A percentile compares a stretch with the other conserved stretches of the same genome.
Evolutionary conservation across 2,113 vertebrate species (phyloP).

Genomic region (Seriola quinqueradiata): DNA sequence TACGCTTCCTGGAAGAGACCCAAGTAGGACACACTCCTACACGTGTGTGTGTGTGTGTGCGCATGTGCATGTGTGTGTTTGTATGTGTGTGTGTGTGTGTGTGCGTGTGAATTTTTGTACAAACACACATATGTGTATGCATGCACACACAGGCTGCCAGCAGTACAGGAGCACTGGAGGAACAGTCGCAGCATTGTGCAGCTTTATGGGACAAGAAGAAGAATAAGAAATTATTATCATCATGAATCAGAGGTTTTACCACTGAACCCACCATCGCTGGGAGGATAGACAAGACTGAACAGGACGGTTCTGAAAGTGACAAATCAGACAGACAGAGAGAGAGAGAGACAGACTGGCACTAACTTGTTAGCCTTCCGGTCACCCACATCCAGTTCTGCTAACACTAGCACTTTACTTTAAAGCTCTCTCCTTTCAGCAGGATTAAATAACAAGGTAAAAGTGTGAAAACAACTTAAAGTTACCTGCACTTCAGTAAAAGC

Average conservation of each 20-base stretch:
- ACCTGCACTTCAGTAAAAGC: constrained; percentile 79
- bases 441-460: constrained; percentile 81
- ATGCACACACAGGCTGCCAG: constrained; percentile 34
- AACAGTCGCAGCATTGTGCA: neutral
- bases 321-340: constrained; percentile 35
- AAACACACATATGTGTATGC: constrained; percentile 17
- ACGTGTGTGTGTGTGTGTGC: neutral
- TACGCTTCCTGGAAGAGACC: constrained; percentile 37
- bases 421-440: constrained; percentile 77
- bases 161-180: constrained; percentile 22
- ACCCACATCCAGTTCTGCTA: constrained; percentile 80
- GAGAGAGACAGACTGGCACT: constrained; percentile 53
- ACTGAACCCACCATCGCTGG: constrained; percentile 44
- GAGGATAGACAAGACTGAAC: constrained; percentile 44
- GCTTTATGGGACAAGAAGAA: constrained; percentile 16
- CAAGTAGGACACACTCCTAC: constrained; percentile 25
- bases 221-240: constrained; percentile 45
- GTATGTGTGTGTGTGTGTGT: no score
- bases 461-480: constrained; percentile 81
- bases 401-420: constrained; percentile 86
- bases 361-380: constrained; percentile 84
- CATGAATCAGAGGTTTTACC: constrained; percentile 53
- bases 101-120: constrained; percentile 8
- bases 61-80: neutral
- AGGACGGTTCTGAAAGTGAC: constrained; percentile 48